Conservation (phyloP, 2,797 vertebrate genomes). For the Sebastes trivittatus region DNA sequence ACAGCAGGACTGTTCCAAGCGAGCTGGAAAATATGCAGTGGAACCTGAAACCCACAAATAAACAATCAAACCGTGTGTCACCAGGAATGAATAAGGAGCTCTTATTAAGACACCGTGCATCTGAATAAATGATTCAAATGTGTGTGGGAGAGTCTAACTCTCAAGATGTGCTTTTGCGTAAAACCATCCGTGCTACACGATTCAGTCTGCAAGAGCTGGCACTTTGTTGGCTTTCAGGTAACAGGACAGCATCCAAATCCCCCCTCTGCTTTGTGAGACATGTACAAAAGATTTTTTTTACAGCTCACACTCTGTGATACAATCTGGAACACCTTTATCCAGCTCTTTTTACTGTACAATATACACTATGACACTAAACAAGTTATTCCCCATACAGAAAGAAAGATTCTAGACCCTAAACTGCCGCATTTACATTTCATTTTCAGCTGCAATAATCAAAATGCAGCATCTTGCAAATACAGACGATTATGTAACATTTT, state of each 20-base stretch:
- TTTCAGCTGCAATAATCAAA: background rate
- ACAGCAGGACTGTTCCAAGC: conserved; percentile 58
- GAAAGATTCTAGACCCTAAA: background rate
- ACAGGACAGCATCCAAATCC: conserved; percentile 48
- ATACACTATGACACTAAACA: background rate
- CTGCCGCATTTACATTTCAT: background rate
- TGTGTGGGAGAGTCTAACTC: conserved; percentile 40
- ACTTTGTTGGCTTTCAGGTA: conserved; percentile 46
- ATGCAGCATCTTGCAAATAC: background rate
- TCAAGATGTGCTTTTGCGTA: conserved; percentile 51
- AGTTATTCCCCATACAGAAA: background rate
- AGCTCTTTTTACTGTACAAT: background rate
- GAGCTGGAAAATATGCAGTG: conserved; percentile 46
- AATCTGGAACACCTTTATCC: conserved; percentile 18
- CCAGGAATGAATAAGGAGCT: conserved; percentile 51
- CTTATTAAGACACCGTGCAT: conserved; percentile 56
- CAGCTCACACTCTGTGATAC: conserved; percentile 22
- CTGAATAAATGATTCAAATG: conserved; percentile 63
- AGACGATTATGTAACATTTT: conserved; percentile 3
- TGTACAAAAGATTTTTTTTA: conserved; percentile 13
- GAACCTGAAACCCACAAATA: conserved; percentile 42
- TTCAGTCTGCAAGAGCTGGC: conserved; percentile 31
- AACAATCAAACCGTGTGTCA: conserved; percentile 44
- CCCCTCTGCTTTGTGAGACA: conserved; percentile 36
- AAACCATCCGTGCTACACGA: conserved; percentile 28